These are phyloP conservation scores for Rhinolophus ferrumequinum DNA, from an alignment of 2,113 vertebrate species.

Conservation along the genomic window DNA sequence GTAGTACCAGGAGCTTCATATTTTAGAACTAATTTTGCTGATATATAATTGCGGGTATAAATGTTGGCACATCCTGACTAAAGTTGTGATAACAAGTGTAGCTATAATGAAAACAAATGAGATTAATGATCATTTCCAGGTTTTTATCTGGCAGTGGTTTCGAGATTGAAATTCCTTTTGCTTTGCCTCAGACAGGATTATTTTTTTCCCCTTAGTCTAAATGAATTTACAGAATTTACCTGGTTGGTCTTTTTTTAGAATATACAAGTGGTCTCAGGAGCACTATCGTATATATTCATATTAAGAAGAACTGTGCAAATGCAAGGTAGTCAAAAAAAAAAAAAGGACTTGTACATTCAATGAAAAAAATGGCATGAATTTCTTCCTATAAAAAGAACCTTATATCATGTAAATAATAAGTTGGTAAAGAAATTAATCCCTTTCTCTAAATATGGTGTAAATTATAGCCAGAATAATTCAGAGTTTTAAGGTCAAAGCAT, in stretches of 20 bases:
- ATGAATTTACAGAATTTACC: slow-evolving; percentile 48
- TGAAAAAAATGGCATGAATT: slow-evolving; percentile 1
- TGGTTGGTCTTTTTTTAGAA: slow-evolving; percentile 30
- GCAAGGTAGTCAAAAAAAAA: not conserved
- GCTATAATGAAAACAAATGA: slow-evolving; percentile 83
- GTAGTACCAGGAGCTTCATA: slow-evolving; percentile 75
- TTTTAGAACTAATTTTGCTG: slow-evolving; percentile 83
- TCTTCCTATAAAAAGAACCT: not conserved
- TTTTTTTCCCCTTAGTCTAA: not conserved
- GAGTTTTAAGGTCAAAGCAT: slow-evolving; percentile 32
- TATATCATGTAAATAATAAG: not conserved
- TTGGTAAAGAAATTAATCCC: not conserved
- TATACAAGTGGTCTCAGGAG: slow-evolving; percentile 50
- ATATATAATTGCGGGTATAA: slow-evolving; percentile 82
- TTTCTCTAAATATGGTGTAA: not conserved
- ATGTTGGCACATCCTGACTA: slow-evolving; percentile 77
- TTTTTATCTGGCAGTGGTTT: slow-evolving; percentile 80
- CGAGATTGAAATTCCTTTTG: slow-evolving; percentile 75
- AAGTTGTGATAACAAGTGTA: slow-evolving; percentile 77
- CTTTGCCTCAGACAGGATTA: slow-evolving; percentile 53
- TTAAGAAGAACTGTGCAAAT: slow-evolving; percentile 5
- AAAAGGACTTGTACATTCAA: not conserved
- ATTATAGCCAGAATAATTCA: not conserved
- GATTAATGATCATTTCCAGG: slow-evolving; percentile 73
- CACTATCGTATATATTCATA: not conserved